Percentiles rank a stretch among this genome's conserved stretches.
These are phyloP conservation scores for Oceanites oceanicus DNA, from an alignment of 2,113 vertebrate genomes.

Conservation along the genomic window DNA sequence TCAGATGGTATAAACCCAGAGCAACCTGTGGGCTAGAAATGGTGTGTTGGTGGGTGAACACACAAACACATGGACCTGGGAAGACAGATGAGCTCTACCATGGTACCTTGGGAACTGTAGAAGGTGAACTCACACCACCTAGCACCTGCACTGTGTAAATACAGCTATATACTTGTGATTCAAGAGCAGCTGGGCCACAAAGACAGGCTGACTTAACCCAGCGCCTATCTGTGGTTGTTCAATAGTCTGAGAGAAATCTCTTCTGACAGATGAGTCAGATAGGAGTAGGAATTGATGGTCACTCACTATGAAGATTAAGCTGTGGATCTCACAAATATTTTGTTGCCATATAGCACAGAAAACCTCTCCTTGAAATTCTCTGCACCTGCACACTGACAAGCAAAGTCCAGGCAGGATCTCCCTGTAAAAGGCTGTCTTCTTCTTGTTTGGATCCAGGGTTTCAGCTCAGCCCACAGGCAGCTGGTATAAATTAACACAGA, in stretches of 20 bases:
- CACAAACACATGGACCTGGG: not conserved
- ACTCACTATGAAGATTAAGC: not conserved
- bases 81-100: not conserved
- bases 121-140: not conserved
- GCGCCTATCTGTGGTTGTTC: not conserved
- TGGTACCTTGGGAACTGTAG: not conserved
- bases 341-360: not conserved
- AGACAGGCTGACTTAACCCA: not conserved
- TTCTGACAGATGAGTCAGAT: not conserved
- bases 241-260: not conserved
- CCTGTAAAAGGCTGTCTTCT: not conserved
- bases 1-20: not conserved
- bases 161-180: not conserved
- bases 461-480: not conserved
- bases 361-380: not conserved
- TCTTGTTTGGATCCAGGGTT: not conserved
- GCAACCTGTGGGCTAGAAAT: not conserved
- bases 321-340: slow-evolving; percentile 18
- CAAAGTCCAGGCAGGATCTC: not conserved
- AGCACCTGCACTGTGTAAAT: not conserved
- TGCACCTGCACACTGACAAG: not conserved
- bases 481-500: not conserved
- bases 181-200: not conserved
- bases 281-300: not conserved
- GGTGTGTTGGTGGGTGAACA: not conserved